These are phyloP conservation scores for Athene cunicularia DNA, from an alignment of 2,113 vertebrate genomes.

Conservation along the genomic window DNA sequence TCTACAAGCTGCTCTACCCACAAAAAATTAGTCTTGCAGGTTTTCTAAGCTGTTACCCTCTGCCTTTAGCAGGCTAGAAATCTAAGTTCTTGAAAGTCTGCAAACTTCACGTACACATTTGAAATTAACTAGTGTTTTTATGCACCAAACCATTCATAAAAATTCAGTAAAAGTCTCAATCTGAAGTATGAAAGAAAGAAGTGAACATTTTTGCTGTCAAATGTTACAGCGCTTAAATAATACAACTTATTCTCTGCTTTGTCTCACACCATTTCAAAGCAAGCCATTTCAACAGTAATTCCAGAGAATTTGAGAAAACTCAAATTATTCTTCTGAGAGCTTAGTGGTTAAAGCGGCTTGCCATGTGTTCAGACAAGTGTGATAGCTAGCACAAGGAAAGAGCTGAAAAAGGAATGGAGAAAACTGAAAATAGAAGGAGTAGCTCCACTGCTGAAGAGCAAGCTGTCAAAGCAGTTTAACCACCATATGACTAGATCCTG, in stretches of 20 bases:
- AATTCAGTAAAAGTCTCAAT: background rate
- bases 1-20: background rate
- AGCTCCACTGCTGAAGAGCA: background rate
- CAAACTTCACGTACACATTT: background rate
- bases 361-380: background rate
- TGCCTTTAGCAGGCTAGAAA: background rate
- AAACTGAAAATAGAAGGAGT: background rate
- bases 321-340: background rate
- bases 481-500: background rate
- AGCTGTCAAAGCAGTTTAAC: background rate
- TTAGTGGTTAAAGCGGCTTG: background rate
- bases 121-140: background rate
- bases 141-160: background rate
- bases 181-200: background rate
- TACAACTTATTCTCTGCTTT: background rate
- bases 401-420: background rate
- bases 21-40: background rate
- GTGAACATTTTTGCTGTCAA: background rate
- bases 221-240: background rate
- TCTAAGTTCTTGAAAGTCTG: background rate
- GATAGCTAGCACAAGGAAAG: background rate
- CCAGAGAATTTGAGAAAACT: background rate
- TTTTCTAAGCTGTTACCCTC: background rate
- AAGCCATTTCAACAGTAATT: background rate
- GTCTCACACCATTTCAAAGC: background rate